Conservation (phyloP, 2,888 invertebrate genomes). For the Plagodis pulveraria region DNA sequence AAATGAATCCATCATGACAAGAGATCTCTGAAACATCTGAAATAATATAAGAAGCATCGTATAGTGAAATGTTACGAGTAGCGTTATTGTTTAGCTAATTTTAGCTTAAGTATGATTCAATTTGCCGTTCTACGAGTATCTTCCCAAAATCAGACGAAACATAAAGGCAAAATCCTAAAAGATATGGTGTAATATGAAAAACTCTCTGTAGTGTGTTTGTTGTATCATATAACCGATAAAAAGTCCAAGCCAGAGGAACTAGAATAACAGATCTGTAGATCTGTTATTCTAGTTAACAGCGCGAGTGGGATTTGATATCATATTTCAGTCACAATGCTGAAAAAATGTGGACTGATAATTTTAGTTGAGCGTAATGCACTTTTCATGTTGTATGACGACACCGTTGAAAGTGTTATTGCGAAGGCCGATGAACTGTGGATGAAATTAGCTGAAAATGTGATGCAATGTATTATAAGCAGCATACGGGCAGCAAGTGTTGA, state of each 20-base stretch:
- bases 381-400: conserved; percentile 32
- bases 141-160: too few species aligned
- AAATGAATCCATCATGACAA: conserved; percentile 2
- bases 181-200: too few species aligned
- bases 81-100: too few species aligned
- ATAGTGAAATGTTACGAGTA: too few species aligned
- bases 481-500: conserved; percentile 7
- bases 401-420: conserved; percentile 24
- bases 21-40: conserved; percentile 3
- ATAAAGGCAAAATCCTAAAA: too few species aligned
- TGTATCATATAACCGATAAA: too few species aligned
- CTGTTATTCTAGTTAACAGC: conserved; percentile 17
- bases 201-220: too few species aligned
- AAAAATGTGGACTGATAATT: conserved; percentile 16
- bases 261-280: background rate
- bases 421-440: conserved; percentile 28
- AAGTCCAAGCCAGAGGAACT: too few species aligned
- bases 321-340: conserved; percentile 27
- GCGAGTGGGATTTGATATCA: conserved; percentile 20
- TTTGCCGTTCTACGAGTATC: too few species aligned
- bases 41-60: too few species aligned
- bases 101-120: too few species aligned
- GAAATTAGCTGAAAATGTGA: conserved; percentile 28
- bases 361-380: conserved; percentile 23
- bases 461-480: conserved; percentile 36